A percentile compares a stretch with the other conserved stretches of the same genome.
Evolutionary conservation across 2,797 vertebrate genomes (phyloP).

Genomic region (Pipistrellus nathusii): DNA sequence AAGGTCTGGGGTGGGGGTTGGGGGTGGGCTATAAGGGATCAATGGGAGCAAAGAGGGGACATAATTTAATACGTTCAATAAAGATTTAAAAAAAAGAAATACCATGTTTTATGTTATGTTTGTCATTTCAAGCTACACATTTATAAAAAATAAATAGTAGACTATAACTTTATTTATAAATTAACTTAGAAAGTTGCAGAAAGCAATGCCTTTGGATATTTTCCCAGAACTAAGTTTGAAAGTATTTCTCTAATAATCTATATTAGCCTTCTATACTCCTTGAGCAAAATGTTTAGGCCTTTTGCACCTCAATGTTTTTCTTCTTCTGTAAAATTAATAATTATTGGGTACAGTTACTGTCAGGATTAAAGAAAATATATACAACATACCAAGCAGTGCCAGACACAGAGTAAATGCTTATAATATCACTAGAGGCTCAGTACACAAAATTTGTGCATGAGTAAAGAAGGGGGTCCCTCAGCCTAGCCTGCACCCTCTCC

Average conservation of each 20-base stretch:
- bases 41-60: no score
- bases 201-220: background rate
- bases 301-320: background rate
- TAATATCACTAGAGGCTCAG: background rate
- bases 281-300: background rate
- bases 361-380: background rate
- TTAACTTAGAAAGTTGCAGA: background rate
- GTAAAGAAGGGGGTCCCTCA: no score
- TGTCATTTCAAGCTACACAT: conserved; percentile 21
- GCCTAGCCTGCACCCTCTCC: no score
- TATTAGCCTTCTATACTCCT: background rate
- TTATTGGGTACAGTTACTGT: background rate
- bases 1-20: no score
- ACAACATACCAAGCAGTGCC: background rate
- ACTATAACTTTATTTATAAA: conserved; percentile 51
- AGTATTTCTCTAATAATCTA: background rate
- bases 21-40: no score
- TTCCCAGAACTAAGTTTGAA: background rate
- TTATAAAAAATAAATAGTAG: background rate
- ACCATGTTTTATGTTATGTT: background rate
- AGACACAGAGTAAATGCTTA: background rate
- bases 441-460: no score
- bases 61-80: no score
- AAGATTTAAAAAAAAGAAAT: background rate
- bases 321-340: background rate